Conservation (phyloP, 2,888 invertebrate genomes). For the Amphipoea lucens region DNA sequence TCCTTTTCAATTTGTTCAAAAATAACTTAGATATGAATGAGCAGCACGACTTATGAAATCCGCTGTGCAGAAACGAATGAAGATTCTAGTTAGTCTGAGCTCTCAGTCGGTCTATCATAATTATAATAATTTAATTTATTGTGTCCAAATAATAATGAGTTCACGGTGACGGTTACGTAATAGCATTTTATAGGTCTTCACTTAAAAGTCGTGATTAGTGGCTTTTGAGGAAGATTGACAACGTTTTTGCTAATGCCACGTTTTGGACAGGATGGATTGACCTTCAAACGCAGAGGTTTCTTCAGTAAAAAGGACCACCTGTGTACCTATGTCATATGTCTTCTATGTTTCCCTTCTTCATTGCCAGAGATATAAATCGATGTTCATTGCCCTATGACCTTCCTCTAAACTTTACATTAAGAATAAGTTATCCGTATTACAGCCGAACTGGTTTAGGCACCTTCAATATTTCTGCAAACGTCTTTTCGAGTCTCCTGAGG, state of each 20-base stretch:
- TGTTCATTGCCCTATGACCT: neutral
- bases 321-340: neutral
- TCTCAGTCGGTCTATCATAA: neutral
- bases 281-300: neutral
- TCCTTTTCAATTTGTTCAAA: neutral
- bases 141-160: constrained; percentile 10
- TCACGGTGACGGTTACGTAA: neutral
- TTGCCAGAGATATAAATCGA: neutral
- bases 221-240: neutral
- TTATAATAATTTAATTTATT: constrained; percentile 41
- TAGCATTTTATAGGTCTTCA: neutral
- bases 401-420: neutral
- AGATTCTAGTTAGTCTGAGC: neutral
- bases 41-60: constrained; percentile 30
- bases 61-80: constrained; percentile 26
- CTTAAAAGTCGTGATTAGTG: neutral
- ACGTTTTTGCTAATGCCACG: neutral
- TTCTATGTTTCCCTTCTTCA: neutral
- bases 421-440: neutral
- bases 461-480: neutral
- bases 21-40: neutral
- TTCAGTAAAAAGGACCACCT: neutral
- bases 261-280: too few species aligned
- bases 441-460: neutral
- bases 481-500: neutral